Evolutionary conservation across 2,888 invertebrate species (phyloP).

Genomic region (Spodoptera picta): DNA sequence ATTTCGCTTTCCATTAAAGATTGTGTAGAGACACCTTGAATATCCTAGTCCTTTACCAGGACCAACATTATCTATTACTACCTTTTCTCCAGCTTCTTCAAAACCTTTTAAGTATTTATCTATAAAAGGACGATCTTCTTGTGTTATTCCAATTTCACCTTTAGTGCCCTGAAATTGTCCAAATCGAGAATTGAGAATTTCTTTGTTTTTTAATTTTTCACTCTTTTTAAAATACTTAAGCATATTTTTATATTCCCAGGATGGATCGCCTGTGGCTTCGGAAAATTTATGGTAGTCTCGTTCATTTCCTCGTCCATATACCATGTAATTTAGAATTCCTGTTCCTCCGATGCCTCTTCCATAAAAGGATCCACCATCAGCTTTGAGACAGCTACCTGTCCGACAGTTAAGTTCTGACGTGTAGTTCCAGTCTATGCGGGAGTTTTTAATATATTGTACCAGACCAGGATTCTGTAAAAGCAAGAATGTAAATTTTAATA

Average conservation of each 20-base stretch:
- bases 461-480: conserved; percentile 47
- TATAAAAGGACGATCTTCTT: conserved; percentile 46
- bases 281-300: conserved; percentile 60
- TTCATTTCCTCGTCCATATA: conserved; percentile 59
- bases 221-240: conserved; percentile 64
- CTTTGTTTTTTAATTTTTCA: conserved; percentile 52
- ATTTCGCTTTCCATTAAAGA: conserved; percentile 74
- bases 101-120: conserved; percentile 18
- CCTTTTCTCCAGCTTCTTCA: conserved; percentile 70
- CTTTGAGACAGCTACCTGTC: conserved; percentile 15
- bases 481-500: too few relatives aligned
- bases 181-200: conserved; percentile 40
- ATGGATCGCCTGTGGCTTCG: conserved; percentile 44
- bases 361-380: conserved; percentile 36
- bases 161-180: conserved; percentile 47
- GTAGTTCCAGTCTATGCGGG: conserved; percentile 57
- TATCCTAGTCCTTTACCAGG: conserved; percentile 72
- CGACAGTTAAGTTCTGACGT: conserved; percentile 41
- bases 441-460: conserved; percentile 9
- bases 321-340: conserved; percentile 57
- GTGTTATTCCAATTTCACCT: conserved; percentile 58
- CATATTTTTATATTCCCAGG: conserved; percentile 60
- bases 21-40: conserved; percentile 75
- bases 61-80: conserved; percentile 72
- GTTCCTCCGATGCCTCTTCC: conserved; percentile 67